Base-by-base conservation (phyloP, 2,888 invertebrate species). In the Isotomurus palustris region DNA sequence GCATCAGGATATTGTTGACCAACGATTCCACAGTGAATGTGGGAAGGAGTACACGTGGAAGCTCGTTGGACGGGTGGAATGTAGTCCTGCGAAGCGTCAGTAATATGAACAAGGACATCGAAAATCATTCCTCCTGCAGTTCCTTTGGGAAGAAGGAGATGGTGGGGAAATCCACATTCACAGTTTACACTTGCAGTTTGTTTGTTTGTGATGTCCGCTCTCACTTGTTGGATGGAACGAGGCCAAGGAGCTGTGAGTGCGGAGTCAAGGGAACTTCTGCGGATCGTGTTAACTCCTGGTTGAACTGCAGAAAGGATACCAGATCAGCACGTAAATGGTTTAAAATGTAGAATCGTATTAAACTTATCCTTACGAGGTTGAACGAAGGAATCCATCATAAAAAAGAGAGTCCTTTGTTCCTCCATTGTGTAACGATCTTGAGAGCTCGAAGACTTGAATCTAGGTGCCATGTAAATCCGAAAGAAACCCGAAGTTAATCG, bases 161-260 rank as follows among this genome's bases (percentile, higher is more conserved):
- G 83, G 28, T 82, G 79, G 2, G 88, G 88, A 80, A 84, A 85
- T 45, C 84, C 84, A 61, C 82, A 84, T 71, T 83, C 50, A 17
- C 56, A 55, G 27, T 49, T 14, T 38, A 38, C 17, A n/a, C 5
- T 14, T 32, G 32, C 8, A 32, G 32, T 8, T 32, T 14, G 14
- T 32, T 47, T 21, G 28, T 49, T 45, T 1, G 78, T 1, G 73
- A 71, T 67, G 86, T 85, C 69, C 84, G 73, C 73, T 84, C 50
- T 41, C 19, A 62, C 28, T 28, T 62, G 82, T 8, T 87, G 82
- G 83, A 88, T 90, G 2, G 87, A 88, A 58, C 47, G 19, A 10
- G 64, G 60, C 50, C 68, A 88, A 0, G 88, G 88, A 72, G 88
- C 87, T 10, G 89, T 90, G n/a, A 91, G 84, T 0, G 87, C 84